phyloP scores from a whole-genome alignment of 2,888 invertebrate species.

The Ornithoptera priamus region DNA sequence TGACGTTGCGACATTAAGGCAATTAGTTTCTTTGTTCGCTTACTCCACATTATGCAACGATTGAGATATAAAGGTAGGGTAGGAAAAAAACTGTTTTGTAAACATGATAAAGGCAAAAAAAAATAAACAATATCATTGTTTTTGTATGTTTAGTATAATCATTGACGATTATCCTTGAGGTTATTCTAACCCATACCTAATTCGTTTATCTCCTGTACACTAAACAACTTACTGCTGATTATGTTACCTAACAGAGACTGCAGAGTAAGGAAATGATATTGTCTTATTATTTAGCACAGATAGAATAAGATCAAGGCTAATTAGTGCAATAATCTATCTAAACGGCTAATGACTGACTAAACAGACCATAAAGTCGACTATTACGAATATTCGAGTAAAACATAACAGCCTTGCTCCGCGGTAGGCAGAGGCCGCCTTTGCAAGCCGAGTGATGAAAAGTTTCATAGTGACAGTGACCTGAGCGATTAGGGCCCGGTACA shows the following conservation, averaged over 20 bases:
- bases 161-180: too few species aligned
- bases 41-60: too few species aligned
- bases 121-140: too few species aligned
- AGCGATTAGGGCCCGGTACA: conserved; percentile 33
- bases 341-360: conserved; percentile 5
- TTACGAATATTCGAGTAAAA: conserved; percentile 23
- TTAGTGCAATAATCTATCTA: conserved; percentile 23
- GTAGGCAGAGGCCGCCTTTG: not conserved
- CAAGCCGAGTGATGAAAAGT: conserved; percentile 19
- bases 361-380: conserved; percentile 18
- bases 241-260: not conserved
- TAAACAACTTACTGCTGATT: too few species aligned
- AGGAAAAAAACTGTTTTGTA: too few species aligned
- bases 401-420: not conserved
- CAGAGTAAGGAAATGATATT: not conserved
- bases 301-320: conserved; percentile 12
- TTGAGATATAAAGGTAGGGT: too few species aligned
- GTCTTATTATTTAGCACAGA: not conserved
- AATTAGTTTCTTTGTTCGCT: too few species aligned
- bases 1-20: too few species aligned
- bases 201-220: too few species aligned
- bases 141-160: too few species aligned
- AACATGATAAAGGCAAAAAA: too few species aligned
- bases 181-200: too few species aligned
- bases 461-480: conserved; percentile 36